Percentiles rank a stretch among this genome's conserved stretches.
phyloP scores from a whole-genome alignment of 2,113 vertebrate species.

The Gallinago paraguaiae region DNA sequence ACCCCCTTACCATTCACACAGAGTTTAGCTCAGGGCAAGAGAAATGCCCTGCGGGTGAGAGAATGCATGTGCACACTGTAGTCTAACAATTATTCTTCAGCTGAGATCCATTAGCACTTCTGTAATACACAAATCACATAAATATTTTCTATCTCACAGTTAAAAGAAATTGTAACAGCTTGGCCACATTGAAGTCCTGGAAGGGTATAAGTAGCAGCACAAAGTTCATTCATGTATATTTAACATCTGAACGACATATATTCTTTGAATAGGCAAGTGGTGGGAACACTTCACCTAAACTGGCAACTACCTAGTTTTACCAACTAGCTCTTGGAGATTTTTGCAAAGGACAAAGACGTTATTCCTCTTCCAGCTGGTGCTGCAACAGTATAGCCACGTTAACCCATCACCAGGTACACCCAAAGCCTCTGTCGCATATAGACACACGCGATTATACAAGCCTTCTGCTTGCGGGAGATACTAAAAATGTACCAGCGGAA shows the following conservation, averaged over 20 bases:
- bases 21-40: conserved; percentile 10
- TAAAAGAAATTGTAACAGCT: neutral
- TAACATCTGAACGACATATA: neutral
- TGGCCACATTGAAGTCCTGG: neutral
- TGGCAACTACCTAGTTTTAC: neutral
- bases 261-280: neutral
- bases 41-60: conserved; percentile 3
- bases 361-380: neutral
- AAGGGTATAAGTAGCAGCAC: neutral
- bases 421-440: conserved; percentile 8
- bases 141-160: neutral
- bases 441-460: conserved; percentile 14
- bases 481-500: conserved; percentile 48
- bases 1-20: neutral
- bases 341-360: neutral
- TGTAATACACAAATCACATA: neutral
- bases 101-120: neutral
- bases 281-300: neutral
- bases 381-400: neutral
- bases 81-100: neutral
- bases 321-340: neutral
- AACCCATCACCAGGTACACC: conserved; percentile 38
- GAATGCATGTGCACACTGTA: neutral
- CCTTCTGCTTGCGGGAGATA: conserved; percentile 28
- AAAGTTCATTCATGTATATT: conserved; percentile 9